Evolutionary conservation across 2,888 invertebrate genomes (phyloP), one percentile per base, ranked within the genome.

Genomic region (Scaptodrosophila latifasciaeformis): DNA sequence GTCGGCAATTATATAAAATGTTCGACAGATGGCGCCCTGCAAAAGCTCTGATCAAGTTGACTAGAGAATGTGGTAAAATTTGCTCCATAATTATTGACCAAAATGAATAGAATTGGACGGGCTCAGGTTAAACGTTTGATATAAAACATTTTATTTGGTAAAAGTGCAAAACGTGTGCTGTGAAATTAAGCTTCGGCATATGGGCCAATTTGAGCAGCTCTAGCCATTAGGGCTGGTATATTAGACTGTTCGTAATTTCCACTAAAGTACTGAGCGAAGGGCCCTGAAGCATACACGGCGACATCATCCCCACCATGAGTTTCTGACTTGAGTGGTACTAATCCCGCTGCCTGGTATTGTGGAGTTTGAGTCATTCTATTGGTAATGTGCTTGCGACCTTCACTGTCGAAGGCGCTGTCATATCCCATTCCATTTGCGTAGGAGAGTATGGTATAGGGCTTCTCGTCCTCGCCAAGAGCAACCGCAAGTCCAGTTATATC

Each of bases 221-320:
- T 92, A 0, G 90, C 91, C 81, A 93, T 90, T 27, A 92, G 90
- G 59, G 94, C 92, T 0, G 95, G 93, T 46, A 96, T 91, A 76
- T 89, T 92, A 81, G 90, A 91, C 85, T 96, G 93, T 74, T 96
- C 94, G 70, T 92, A 91, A 50, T 90, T 91, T 2, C 95, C 94
- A 0, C 91, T 90, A 79, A 96, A 93, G 2, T 94, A 88, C 80
- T 95, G 94, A 0, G 94, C 88, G 90, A 91, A 92, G 1, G 94
- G 94, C 17, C 92, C 95, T 2, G 86, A 87, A 0, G 94, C 93
- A 83, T 91, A 94, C 0, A 95, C 90, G 0, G 91, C 91, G 0
- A 95, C 94, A 81, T 95, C 95, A 66, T 95, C 94, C 0, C 92
- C 93, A 0, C 92, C 93, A 67, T 93, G 93, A 0, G 92, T 92